These are phyloP conservation scores for Enteromius fasciolatus DNA, from an alignment of 2,797 vertebrate species.

Conservation along the genomic window DNA sequence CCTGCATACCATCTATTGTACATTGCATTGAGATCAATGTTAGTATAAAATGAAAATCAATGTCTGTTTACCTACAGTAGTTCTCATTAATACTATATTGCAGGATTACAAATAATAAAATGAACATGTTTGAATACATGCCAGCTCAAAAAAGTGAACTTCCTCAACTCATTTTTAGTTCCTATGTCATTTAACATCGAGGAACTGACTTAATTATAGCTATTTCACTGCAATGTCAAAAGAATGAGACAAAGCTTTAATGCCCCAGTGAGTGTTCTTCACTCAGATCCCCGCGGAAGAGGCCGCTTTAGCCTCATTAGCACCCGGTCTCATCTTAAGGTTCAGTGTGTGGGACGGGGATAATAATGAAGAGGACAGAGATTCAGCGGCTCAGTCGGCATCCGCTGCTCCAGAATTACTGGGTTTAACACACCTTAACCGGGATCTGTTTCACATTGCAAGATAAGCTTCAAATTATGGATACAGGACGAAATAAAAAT, in stretches of 20 bases:
- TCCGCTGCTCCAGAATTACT: constrained; percentile 44
- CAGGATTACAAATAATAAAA: not conserved
- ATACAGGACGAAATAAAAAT: not conserved
- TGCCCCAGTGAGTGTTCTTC: constrained; percentile 10
- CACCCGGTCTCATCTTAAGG: constrained; percentile 47
- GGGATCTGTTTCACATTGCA: constrained; percentile 44
- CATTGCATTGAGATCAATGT: not conserved
- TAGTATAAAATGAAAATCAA: not conserved
- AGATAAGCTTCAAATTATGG: constrained; percentile 27
- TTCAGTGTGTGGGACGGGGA: constrained; percentile 27
- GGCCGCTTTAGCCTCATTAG: constrained; percentile 56
- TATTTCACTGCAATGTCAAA: constrained; percentile 30
- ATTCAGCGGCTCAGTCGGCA: constrained; percentile 45
- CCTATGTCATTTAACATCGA: not conserved
- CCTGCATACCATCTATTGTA: not conserved
- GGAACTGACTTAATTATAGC: not conserved
- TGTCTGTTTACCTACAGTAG: not conserved
- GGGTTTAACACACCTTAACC: constrained; percentile 48
- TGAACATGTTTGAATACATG: not conserved
- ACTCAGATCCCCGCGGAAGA: constrained; percentile 44
- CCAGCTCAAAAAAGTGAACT: not conserved
- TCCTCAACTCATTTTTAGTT: not conserved
- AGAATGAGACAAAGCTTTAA: constrained; percentile 21
- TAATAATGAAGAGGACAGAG: constrained; percentile 39
- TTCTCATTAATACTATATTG: not conserved